Percentiles rank a stretch among this genome's conserved stretches.
Evolutionary conservation across 2,113 vertebrate genomes (phyloP).

Genomic region (Sclerurus mexicanus): DNA sequence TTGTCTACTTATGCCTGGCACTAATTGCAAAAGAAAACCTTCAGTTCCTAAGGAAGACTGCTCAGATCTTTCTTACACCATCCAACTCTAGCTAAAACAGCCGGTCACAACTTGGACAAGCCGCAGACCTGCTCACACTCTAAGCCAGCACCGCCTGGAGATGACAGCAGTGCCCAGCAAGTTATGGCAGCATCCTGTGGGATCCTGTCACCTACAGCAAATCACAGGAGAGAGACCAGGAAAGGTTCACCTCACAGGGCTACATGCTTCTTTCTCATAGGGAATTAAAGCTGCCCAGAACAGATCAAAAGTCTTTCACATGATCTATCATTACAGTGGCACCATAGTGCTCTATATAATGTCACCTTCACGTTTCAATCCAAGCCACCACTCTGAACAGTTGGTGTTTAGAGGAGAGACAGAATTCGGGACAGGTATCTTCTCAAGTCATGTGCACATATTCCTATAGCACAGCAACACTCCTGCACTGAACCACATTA

Average conservation of each 20-base stretch:
- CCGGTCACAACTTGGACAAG: neutral
- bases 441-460: neutral
- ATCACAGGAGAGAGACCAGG: neutral
- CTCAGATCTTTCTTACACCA: neutral
- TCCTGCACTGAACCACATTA: neutral
- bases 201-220: neutral
- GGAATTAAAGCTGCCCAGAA: neutral
- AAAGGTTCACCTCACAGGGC: neutral
- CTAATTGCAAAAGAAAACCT: neutral
- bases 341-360: neutral
- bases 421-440: neutral
- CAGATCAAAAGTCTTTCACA: neutral
- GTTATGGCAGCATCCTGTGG: neutral
- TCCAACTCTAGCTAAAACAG: neutral
- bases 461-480: neutral
- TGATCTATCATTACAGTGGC: neutral
- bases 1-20: neutral
- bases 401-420: neutral
- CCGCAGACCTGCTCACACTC: accelerated
- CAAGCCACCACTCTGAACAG: neutral
- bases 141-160: neutral
- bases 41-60: neutral
- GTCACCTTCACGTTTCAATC: neutral
- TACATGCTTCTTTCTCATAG: neutral
- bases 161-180: neutral